Base-by-base conservation (phyloP, 2,113 vertebrate species). In the Neomonachus schauinslandi region DNA sequence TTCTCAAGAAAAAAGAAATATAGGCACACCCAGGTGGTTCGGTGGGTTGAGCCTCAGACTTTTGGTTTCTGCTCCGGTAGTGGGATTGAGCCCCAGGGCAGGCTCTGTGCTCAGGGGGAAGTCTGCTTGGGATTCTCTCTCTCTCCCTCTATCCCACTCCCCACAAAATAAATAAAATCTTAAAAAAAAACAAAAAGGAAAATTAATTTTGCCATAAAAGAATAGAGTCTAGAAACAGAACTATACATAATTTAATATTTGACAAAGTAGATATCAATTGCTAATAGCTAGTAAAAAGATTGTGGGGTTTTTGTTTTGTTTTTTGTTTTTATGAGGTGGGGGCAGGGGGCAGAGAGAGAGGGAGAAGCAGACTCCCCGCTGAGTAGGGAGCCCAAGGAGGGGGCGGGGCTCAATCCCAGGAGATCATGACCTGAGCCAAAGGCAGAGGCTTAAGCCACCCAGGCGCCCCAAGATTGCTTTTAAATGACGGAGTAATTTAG, bases 1-100 rank as follows among this genome's bases (percentile, higher is more conserved):
- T 63, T 89, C 84, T 90, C 46, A 87, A 74, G n/a, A 92, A 91
- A 82, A 90, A 69, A 72, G 7, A 82, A 89, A 79, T 16, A 51
- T 0, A 51, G 28, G 15, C 6, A 31, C 65, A 67, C 15, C 31
- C 16, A 5, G 31, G 31, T n/a, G 31, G 65, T 33, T 67, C 31
- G 18, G 7, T n/a, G 5, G 65, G 65, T 67, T 67, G 31, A 67
- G 65, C 2, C 15, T 67, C 15, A 16, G 31, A 33, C 63, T 67
- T 33, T 67, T 67, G 65, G 65, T 67, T 67, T 67, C 65, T 6
- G 7, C 65, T 67, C 33, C 1, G 6, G 15, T 67, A 18, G 65
- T 67, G 65, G 65, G 65, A 67, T 4, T n/a, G 65, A 18, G 31
- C 65, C 33, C 65, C 16, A 16, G 31, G 65, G 65, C 31, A 67